A percentile compares a stretch with the other conserved stretches of the same genome.
These are phyloP conservation scores for Euplexia lucipara DNA, from an alignment of 2,888 invertebrate species.

Conservation along the genomic window DNA sequence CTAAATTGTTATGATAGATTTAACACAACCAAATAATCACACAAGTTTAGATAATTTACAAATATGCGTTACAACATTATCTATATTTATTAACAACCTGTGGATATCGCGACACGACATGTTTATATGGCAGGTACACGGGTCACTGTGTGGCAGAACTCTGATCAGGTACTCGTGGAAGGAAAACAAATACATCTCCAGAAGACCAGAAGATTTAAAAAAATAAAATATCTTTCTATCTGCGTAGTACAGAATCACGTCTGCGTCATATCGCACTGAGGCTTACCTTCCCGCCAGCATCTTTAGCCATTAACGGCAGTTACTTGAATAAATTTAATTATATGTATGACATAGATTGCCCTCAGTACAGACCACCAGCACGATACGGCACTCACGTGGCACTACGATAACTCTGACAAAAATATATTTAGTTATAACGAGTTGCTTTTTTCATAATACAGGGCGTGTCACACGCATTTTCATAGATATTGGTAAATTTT, in stretches of 20 bases:
- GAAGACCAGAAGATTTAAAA: conserved; percentile 60
- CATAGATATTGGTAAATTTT: conserved; percentile 65
- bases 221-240: conserved; percentile 54
- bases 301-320: conserved; percentile 14
- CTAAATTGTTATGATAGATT: conserved; percentile 81
- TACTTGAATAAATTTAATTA: conserved; percentile 7
- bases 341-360: conserved; percentile 3
- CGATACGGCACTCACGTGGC: conserved; percentile 24
- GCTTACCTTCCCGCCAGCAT: background rate
- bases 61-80: conserved; percentile 63
- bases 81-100: conserved; percentile 64
- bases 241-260: conserved; percentile 31
- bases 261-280: conserved; percentile 31
- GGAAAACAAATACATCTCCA: conserved; percentile 73
- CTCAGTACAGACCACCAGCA: conserved; percentile 6
- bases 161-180: conserved; percentile 83
- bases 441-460: conserved; percentile 74
- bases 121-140: conserved; percentile 57
- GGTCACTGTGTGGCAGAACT: conserved; percentile 71
- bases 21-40: conserved; percentile 89
- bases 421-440: conserved; percentile 61
- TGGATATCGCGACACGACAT: conserved; percentile 64
- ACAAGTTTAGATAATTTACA: conserved; percentile 84
- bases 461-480: conserved; percentile 75
- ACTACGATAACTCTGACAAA: conserved; percentile 36